Evolutionary conservation across 1,140 invertebrate species (phyloP).

Genomic region (Tetramorium parvispinum): DNA sequence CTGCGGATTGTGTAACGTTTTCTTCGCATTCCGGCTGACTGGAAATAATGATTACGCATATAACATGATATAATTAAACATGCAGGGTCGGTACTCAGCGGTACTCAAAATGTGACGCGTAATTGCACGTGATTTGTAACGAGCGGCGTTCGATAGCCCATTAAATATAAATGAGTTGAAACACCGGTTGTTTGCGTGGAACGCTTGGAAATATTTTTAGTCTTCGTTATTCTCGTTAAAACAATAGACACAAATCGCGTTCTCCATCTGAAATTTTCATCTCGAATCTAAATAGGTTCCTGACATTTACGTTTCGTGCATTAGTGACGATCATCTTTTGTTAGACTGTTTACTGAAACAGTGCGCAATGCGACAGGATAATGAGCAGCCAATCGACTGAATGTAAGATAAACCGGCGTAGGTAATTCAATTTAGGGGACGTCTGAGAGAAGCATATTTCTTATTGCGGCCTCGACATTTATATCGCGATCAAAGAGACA

Average conservation of each 20-base stretch:
- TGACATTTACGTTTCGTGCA: not conserved
- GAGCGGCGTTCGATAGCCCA: slow-evolving; percentile 4
- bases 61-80: slow-evolving; percentile 30
- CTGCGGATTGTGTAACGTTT: not conserved
- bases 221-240: not conserved
- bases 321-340: no score
- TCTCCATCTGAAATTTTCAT: not conserved
- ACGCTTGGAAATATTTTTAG: not conserved
- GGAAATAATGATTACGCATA: slow-evolving; percentile 23
- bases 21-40: not conserved
- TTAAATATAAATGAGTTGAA: slow-evolving; percentile 33
- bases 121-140: slow-evolving; percentile 47
- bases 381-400: slow-evolving; percentile 31
- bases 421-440: slow-evolving; percentile 14
- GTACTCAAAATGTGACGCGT: slow-evolving; percentile 16
- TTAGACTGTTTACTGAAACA: not conserved
- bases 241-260: not conserved
- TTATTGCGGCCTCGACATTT: slow-evolving; percentile 52
- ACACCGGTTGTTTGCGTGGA: not conserved
- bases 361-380: not conserved
- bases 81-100: not conserved
- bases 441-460: slow-evolving; percentile 17
- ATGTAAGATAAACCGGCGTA: slow-evolving; percentile 40
- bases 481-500: slow-evolving; percentile 70
- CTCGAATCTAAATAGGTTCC: not conserved